Evolutionary conservation across 2,888 invertebrate species (phyloP).

Genomic region (Charanyca ferruginea): DNA sequence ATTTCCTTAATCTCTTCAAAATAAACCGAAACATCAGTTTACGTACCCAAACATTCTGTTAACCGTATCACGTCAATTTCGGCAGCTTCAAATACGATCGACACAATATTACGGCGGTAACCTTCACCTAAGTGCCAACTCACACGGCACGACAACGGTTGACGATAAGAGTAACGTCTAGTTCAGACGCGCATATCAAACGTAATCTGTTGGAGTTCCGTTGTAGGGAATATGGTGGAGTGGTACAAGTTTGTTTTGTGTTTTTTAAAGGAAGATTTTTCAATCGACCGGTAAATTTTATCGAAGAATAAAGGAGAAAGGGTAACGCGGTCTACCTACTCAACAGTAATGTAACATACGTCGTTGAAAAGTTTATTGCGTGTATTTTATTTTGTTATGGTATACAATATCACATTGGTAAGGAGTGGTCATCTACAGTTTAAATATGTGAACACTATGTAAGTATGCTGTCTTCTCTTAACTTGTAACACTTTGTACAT

Average conservation of each 20-base stretch:
- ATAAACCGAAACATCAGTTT: slow-evolving; percentile 34
- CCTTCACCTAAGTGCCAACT: slow-evolving; percentile 28
- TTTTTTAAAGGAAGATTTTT: background rate
- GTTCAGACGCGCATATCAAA: slow-evolving; percentile 35
- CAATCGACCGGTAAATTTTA: no score
- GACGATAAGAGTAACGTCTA: slow-evolving; percentile 55
- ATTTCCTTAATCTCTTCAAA: slow-evolving; percentile 11
- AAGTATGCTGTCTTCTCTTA: no score
- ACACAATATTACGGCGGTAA: slow-evolving; percentile 40
- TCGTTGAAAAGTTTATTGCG: no score
- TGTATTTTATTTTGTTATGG: no score
- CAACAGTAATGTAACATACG: no score
- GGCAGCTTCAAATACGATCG: slow-evolving; percentile 23
- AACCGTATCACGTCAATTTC: slow-evolving; percentile 57
- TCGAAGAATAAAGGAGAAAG: no score
- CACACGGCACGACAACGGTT: slow-evolving; percentile 46
- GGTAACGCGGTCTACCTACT: no score
- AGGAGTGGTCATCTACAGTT: no score
- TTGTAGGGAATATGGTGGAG: slow-evolving; percentile 9
- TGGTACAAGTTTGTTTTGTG: slow-evolving; percentile 1
- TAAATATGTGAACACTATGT: no score
- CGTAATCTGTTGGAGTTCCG: slow-evolving; percentile 49
- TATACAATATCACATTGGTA: no score
- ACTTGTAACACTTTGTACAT: no score
- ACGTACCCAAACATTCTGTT: slow-evolving; percentile 46